Evolutionary conservation across 2,888 invertebrate species (phyloP).

Genomic region (Abrostola triplasia): DNA sequence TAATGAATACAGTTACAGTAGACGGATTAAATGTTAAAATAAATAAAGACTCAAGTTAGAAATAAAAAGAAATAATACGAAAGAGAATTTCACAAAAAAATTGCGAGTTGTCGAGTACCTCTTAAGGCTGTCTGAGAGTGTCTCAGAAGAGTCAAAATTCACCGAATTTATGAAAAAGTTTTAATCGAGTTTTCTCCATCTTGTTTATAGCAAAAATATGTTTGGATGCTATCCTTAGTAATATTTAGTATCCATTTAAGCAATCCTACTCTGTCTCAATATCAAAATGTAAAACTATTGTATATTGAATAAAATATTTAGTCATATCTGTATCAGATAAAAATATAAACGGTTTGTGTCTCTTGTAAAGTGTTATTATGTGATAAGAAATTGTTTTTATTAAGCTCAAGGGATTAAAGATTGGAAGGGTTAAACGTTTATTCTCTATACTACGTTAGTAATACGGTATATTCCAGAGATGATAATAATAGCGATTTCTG

Average conservation of each 20-base stretch:
- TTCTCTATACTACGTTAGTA: not conserved
- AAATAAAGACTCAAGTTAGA: slow-evolving; percentile 1
- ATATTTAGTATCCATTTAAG: too few species aligned
- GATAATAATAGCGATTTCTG: slow-evolving; percentile 24
- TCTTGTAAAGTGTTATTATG: slow-evolving; percentile 15
- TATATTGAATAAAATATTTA: too few species aligned
- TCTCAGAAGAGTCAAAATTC: slow-evolving; percentile 39
- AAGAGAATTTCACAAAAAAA: slow-evolving; percentile 19
- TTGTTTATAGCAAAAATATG: slow-evolving; percentile 45
- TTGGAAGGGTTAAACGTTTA: not conserved
- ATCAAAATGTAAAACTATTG: too few species aligned
- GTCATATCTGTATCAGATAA: too few species aligned
- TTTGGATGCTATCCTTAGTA: slow-evolving; percentile 21
- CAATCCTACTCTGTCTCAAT: too few species aligned
- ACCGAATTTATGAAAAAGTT: slow-evolving; percentile 53
- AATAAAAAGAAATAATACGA: slow-evolving; percentile 22
- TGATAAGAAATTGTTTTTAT: not conserved
- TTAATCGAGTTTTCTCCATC: slow-evolving; percentile 53
- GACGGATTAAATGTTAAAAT: too few species aligned
- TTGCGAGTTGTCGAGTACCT: slow-evolving; percentile 16
- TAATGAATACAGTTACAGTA: not conserved
- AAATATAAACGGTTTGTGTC: not conserved
- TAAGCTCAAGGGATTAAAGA: slow-evolving; percentile 2
- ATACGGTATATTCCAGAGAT: slow-evolving; percentile 14
- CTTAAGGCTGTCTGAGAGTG: slow-evolving; percentile 25